These are phyloP conservation scores for Coelopa frigida DNA, from an alignment of 1,140 invertebrate species.

Conservation along the genomic window DNA sequence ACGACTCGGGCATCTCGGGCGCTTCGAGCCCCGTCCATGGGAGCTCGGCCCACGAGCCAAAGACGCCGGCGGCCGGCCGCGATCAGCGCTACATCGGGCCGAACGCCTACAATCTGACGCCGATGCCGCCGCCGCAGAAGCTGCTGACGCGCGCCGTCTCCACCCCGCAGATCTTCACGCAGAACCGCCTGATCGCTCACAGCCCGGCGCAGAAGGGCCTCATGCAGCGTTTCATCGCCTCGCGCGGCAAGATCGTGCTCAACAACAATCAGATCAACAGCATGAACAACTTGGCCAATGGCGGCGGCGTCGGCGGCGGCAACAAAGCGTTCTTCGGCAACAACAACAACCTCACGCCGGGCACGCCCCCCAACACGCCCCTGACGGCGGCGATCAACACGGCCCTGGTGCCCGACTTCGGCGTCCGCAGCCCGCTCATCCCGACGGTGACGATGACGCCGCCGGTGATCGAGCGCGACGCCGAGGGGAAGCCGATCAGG, in stretches of 20 bases:
- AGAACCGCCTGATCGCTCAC: slow-evolving; percentile 51
- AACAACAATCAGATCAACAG: slow-evolving; percentile 14
- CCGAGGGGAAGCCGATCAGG: slow-evolving; percentile 52
- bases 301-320: slow-evolving; percentile 10
- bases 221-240: slow-evolving; percentile 70
- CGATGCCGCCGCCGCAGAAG: slow-evolving; percentile 46
- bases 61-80: slow-evolving; percentile 16
- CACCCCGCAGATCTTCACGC: slow-evolving; percentile 47
- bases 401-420: background rate
- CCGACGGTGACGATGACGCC: slow-evolving; percentile 35
- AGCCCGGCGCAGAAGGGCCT: slow-evolving; percentile 59
- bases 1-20: slow-evolving; percentile 38
- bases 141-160: slow-evolving; percentile 53
- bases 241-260: slow-evolving; percentile 56
- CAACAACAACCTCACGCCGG: slow-evolving; percentile 20
- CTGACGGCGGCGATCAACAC: background rate
- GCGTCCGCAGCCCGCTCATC: slow-evolving; percentile 13
- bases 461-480: slow-evolving; percentile 46
- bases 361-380: slow-evolving; percentile 32
- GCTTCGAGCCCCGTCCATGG: slow-evolving; percentile 30
- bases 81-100: slow-evolving; percentile 37
- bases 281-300: slow-evolving; percentile 17
- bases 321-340: background rate
- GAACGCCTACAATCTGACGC: slow-evolving; percentile 45
- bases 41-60: slow-evolving; percentile 13